These are phyloP conservation scores for Alviniconcha marisindica DNA, from an alignment of 1,140 invertebrate genomes.

Conservation along the genomic window DNA sequence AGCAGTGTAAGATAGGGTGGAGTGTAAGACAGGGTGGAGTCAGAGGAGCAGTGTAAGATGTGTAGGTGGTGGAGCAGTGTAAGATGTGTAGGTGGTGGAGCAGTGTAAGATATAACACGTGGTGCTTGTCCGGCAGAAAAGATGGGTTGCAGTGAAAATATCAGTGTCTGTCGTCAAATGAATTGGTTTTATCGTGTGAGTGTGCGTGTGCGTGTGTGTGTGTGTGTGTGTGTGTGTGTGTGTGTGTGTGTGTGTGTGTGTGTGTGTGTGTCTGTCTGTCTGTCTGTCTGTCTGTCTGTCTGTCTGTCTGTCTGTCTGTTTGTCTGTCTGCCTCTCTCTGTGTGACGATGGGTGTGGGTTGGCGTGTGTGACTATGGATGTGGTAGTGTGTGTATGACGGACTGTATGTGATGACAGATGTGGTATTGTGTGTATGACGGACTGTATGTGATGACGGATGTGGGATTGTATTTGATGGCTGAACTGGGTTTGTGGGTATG, in stretches of 20 bases:
- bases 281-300: neutral
- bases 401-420: too few relatives aligned
- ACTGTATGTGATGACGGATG: too few relatives aligned
- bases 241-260: slow-evolving; percentile 19
- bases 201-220: slow-evolving; percentile 10
- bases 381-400: too few relatives aligned
- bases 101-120: neutral
- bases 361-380: neutral
- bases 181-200: neutral
- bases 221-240: slow-evolving; percentile 16
- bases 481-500: too few relatives aligned
- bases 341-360: neutral
- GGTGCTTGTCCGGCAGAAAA: neutral
- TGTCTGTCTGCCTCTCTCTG: neutral
- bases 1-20: too few relatives aligned
- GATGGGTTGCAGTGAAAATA: too few relatives aligned
- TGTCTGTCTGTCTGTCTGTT: neutral
- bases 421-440: too few relatives aligned
- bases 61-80: neutral
- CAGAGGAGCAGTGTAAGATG: neutral
- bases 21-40: too few relatives aligned
- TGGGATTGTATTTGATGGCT: too few relatives aligned
- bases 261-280: slow-evolving; percentile 2
- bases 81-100: neutral
- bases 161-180: neutral